Conservation (phyloP, 2,888 invertebrate species). For the Cistogaster globosa region DNA sequence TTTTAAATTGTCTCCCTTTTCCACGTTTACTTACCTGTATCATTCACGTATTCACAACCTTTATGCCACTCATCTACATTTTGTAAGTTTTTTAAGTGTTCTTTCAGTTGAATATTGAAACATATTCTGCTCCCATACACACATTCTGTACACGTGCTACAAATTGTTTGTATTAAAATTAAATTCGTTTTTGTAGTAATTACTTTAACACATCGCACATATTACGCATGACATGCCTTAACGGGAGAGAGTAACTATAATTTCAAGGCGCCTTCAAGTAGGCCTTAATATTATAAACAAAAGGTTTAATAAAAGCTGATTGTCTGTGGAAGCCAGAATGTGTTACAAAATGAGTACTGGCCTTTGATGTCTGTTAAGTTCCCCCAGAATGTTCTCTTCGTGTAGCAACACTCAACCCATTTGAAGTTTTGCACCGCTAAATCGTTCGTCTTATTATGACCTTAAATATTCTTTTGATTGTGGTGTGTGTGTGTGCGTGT, state of each 20-base stretch:
- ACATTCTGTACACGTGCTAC: not conserved
- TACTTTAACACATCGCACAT: not conserved
- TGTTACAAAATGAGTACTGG: too few species aligned
- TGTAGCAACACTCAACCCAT: too few species aligned
- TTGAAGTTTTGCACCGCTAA: too few species aligned
- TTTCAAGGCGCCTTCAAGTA: not conserved
- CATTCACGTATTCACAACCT: conserved; percentile 3
- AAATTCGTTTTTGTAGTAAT: not conserved
- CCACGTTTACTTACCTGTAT: not conserved
- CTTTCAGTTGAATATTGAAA: not conserved
- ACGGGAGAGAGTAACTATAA: not conserved
- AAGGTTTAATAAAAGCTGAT: too few species aligned
- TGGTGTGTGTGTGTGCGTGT: too few species aligned
- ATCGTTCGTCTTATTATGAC: too few species aligned
- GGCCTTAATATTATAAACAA: not conserved
- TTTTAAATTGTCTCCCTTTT: too few species aligned
- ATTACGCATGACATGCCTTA: not conserved
- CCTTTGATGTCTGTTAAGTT: too few species aligned
- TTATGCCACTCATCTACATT: conserved; percentile 6
- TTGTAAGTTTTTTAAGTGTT: conserved; percentile 8
- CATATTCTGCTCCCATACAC: not conserved
- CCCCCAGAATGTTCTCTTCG: too few species aligned
- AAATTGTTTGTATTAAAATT: not conserved
- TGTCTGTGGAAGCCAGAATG: too few species aligned
- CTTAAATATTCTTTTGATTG: too few species aligned